A percentile compares a stretch with the other conserved stretches of the same genome.
Conservation (phyloP, 2,113 vertebrate genomes). For the Naja naja region DNA sequence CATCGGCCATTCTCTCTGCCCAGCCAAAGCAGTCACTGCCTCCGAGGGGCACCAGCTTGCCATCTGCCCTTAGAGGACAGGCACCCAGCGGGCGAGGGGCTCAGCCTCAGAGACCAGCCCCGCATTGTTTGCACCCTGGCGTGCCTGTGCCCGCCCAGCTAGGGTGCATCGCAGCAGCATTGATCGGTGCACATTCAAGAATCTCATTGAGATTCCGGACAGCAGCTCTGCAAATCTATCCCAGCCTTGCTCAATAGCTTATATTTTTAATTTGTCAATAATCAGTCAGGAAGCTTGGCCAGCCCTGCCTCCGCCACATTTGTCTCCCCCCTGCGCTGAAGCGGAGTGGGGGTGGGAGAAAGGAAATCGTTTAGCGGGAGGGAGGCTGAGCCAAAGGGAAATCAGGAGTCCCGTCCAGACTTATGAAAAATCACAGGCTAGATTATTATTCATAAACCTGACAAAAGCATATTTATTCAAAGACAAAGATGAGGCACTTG, state of each 20-base stretch:
- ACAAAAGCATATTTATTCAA: slow-evolving; percentile 66
- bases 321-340: slow-evolving; percentile 31
- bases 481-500: slow-evolving; percentile 61
- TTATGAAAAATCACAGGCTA: slow-evolving; percentile 41
- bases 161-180: slow-evolving; percentile 80
- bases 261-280: slow-evolving; percentile 83
- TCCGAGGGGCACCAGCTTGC: background rate
- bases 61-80: background rate
- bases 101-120: slow-evolving; percentile 20
- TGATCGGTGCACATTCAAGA: slow-evolving; percentile 76
- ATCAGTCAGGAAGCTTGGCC: slow-evolving; percentile 75
- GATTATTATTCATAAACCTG: slow-evolving; percentile 67
- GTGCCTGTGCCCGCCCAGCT: background rate
- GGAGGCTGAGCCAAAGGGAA: slow-evolving; percentile 50
- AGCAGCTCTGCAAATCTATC: slow-evolving; percentile 82
- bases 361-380: slow-evolving; percentile 53
- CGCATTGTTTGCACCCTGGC: slow-evolving; percentile 75
- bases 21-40: background rate
- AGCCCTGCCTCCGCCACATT: slow-evolving; percentile 43
- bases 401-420: slow-evolving; percentile 40
- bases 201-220: slow-evolving; percentile 89
- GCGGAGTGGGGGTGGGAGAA: background rate
- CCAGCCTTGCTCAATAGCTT: slow-evolving; percentile 81
- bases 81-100: background rate
- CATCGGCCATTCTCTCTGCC: background rate